A percentile compares a stretch with the other conserved stretches of the same genome.
Evolutionary conservation across 2,888 invertebrate genomes (phyloP).

Genomic region (Bembecia ichneumoniformis): DNA sequence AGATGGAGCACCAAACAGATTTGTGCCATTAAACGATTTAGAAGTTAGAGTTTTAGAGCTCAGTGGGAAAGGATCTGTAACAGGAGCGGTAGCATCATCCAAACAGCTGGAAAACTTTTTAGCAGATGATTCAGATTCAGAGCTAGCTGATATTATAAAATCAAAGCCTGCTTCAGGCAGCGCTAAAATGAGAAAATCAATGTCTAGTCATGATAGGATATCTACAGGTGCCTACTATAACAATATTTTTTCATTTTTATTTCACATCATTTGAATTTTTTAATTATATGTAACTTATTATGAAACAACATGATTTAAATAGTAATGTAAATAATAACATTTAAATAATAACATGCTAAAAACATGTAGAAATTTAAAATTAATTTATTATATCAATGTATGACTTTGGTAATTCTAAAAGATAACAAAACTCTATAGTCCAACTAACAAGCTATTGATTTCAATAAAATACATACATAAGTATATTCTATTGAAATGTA

Average conservation of each 20-base stretch:
- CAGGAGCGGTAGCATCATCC: constrained; percentile 21
- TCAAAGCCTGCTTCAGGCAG: constrained; percentile 11
- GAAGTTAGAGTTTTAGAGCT: constrained; percentile 51
- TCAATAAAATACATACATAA: too few relatives aligned
- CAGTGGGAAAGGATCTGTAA: constrained; percentile 31
- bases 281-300: too few relatives aligned
- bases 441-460: too few relatives aligned
- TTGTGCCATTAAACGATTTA: constrained; percentile 46
- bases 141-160: constrained; percentile 5
- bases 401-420: too few relatives aligned
- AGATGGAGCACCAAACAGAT: constrained; percentile 31
- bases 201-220: constrained; percentile 5
- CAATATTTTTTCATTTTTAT: background rate
- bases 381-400: too few relatives aligned
- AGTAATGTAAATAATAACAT: too few relatives aligned
- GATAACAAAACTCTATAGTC: too few relatives aligned
- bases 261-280: too few relatives aligned
- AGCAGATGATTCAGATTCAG: constrained; percentile 17
- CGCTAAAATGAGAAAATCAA: constrained; percentile 10
- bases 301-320: too few relatives aligned
- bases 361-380: too few relatives aligned
- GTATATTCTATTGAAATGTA: too few relatives aligned
- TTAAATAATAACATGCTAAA: too few relatives aligned
- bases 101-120: constrained; percentile 33
- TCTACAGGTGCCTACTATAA: constrained; percentile 11